phyloP scores from a whole-genome alignment of 2,888 invertebrate species.

The Xestoiulus laeticollis region DNA sequence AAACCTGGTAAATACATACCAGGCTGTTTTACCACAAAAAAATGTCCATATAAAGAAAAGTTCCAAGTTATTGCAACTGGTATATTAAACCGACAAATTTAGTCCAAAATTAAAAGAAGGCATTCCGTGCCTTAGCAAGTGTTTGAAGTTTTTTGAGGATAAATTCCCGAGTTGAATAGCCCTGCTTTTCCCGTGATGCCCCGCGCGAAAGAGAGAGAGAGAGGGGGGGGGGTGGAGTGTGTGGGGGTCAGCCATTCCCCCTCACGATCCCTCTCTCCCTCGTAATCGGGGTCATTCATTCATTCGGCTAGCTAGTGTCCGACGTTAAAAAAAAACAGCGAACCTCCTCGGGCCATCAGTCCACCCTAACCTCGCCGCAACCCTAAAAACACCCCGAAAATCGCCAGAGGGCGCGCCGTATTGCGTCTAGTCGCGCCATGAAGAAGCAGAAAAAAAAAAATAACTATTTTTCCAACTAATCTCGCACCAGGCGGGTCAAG shows the following conservation, averaged over 20 bases:
- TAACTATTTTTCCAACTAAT: conserved; percentile 21
- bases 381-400: conserved; percentile 13
- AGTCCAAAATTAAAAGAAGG: too few relatives aligned
- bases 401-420: conserved; percentile 21
- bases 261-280: neutral
- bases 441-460: too few relatives aligned
- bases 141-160: neutral
- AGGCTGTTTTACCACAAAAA: too few relatives aligned
- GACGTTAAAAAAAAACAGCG: neutral
- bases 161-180: conserved; percentile 34
- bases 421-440: conserved; percentile 19
- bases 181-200: conserved; percentile 17
- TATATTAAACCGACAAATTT: too few relatives aligned
- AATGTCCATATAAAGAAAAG: too few relatives aligned
- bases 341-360: conserved; percentile 15
- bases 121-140: too few relatives aligned
- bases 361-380: conserved; percentile 37
- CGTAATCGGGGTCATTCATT: conserved; percentile 23
- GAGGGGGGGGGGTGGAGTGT: too few relatives aligned
- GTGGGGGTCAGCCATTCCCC: conserved; percentile 1
- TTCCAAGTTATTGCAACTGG: too few relatives aligned
- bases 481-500: conserved; percentile 37
- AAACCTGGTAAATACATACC: too few relatives aligned
- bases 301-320: conserved; percentile 30
- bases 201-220: neutral